Evolutionary conservation across 2,113 vertebrate genomes (phyloP).

Genomic region (Pavo muticus): DNA sequence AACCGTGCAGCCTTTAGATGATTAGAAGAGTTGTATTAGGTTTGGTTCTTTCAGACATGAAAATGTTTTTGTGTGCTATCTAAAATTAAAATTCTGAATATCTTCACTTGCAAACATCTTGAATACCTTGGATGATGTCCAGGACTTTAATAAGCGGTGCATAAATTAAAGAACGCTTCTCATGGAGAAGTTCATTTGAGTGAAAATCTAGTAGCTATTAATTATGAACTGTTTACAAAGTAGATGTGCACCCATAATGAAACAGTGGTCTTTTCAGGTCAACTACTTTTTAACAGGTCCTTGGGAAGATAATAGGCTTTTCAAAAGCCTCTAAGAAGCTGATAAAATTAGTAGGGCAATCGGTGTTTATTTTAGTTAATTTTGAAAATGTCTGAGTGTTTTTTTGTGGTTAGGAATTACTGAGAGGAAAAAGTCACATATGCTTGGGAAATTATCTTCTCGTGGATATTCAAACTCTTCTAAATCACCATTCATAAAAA

Average conservation of each 20-base stretch:
- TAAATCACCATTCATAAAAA: background rate
- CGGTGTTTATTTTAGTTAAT: background rate
- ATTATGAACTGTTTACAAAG: background rate
- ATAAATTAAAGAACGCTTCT: background rate
- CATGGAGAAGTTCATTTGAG: background rate
- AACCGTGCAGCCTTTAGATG: background rate
- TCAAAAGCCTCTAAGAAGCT: constrained; percentile 3
- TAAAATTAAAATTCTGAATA: background rate
- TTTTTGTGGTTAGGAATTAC: background rate
- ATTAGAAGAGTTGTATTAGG: background rate
- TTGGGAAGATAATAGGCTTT: constrained; percentile 18
- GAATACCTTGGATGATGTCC: background rate
- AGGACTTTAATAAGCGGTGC: background rate
- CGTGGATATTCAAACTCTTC: background rate
- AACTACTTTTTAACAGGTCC: background rate
- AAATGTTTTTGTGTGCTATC: background rate
- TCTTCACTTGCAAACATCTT: background rate
- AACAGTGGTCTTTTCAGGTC: background rate
- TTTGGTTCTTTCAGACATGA: background rate
- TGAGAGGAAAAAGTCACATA: background rate
- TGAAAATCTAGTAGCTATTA: background rate
- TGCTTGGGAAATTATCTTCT: background rate
- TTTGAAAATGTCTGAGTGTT: background rate
- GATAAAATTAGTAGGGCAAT: background rate
- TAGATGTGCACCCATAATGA: background rate